These are phyloP conservation scores for Acanthaster planci DNA, from an alignment of 35 echinoderm and acorn worm species.

Conservation along the genomic window DNA sequence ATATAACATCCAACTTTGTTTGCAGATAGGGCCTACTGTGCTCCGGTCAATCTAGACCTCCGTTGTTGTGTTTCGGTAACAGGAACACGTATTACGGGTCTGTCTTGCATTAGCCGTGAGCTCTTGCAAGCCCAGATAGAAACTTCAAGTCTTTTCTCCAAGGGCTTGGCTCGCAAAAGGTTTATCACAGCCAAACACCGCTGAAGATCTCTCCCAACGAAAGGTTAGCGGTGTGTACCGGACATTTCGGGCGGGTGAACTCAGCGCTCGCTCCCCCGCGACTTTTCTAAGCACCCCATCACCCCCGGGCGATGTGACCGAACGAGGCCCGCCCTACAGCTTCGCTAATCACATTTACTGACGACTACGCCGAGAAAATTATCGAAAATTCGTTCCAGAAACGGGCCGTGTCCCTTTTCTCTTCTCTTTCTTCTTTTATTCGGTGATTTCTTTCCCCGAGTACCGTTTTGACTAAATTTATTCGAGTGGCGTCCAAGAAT, in stretches of 20 bases:
- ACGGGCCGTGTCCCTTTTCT: neutral
- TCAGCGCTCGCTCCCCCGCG: conserved; percentile 9
- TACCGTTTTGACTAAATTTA: neutral
- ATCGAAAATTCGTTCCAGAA: conserved; percentile 29
- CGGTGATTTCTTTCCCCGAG: too few species aligned
- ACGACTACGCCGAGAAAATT: conserved; percentile 2
- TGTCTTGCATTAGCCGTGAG: neutral
- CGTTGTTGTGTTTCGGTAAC: conserved; percentile 19
- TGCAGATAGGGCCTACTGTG: too few species aligned
- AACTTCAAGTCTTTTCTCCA: neutral
- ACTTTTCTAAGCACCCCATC: neutral
- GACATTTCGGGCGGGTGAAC: neutral
- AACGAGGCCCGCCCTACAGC: neutral
- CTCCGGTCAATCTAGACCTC: neutral
- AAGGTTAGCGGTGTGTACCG: neutral
- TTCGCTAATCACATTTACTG: conserved; percentile 13
- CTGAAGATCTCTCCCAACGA: neutral
- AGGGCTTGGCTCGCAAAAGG: neutral
- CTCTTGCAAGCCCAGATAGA: conserved; percentile 8
- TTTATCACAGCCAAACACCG: too few species aligned
- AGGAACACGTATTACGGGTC: neutral
- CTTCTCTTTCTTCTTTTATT: too few species aligned
- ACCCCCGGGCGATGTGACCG: conserved; percentile 10
- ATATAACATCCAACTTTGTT: too few species aligned
- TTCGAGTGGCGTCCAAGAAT: neutral